These are phyloP conservation scores for Terrapene triunguis DNA, from an alignment of 2,113 vertebrate species.

Conservation along the genomic window DNA sequence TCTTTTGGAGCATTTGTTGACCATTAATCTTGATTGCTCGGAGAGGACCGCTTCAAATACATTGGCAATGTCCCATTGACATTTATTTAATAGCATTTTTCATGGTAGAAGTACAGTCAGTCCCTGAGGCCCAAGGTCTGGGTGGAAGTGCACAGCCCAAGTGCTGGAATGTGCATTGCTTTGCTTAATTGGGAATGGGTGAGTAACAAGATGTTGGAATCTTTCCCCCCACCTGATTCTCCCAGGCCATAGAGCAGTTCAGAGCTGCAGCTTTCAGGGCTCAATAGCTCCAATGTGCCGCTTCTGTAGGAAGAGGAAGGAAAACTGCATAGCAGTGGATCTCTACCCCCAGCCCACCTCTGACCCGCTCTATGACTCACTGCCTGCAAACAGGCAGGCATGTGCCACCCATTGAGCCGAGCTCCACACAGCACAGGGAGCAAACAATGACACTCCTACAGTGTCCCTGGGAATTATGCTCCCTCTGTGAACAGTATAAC, in stretches of 20 bases:
- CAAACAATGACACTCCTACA: background rate
- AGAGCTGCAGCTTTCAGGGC: background rate
- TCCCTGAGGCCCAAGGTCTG: background rate
- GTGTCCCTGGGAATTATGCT: background rate
- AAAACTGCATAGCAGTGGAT: no score
- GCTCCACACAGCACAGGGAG: background rate
- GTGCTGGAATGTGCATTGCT: background rate
- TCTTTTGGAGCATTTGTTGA: background rate
- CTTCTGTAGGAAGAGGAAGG: no score
- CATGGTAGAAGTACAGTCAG: background rate
- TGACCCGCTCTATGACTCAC: background rate
- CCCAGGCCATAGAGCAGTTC: background rate
- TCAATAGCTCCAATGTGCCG: background rate
- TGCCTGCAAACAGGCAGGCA: background rate
- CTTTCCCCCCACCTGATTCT: background rate
- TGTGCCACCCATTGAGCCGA: background rate
- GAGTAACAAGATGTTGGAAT: background rate
- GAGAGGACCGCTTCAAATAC: background rate
- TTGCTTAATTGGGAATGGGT: background rate
- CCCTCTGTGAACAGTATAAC: background rate
- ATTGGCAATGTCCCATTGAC: background rate
- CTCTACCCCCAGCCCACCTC: background rate
- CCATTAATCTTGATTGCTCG: background rate
- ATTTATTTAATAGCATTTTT: background rate
- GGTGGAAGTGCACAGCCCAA: background rate